phyloP scores from a whole-genome alignment of 2,113 vertebrate species.

The Anhinga anhinga region DNA sequence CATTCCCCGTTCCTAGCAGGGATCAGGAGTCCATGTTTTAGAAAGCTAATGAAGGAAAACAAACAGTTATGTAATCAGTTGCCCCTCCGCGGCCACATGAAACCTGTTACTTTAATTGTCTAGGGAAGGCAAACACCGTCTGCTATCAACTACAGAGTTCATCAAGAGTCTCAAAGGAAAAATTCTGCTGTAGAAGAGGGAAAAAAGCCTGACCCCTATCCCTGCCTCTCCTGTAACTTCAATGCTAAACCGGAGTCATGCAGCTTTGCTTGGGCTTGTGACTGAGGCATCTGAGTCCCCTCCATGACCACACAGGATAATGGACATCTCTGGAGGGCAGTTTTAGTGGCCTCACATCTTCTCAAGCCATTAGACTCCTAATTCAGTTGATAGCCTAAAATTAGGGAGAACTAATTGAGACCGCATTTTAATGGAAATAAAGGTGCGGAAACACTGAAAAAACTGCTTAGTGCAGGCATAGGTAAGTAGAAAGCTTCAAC shows the following conservation, averaged over 20 bases:
- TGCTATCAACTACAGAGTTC: background rate
- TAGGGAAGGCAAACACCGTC: background rate
- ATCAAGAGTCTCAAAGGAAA: background rate
- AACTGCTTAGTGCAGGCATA: background rate
- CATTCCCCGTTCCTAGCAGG: background rate
- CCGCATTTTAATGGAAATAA: background rate
- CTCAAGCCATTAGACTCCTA: background rate
- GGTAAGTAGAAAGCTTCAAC: background rate
- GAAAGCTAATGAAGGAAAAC: background rate
- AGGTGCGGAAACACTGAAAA: background rate
- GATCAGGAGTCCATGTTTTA: background rate
- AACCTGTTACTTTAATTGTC: background rate
- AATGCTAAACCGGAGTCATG: background rate
- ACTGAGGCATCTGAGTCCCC: background rate
- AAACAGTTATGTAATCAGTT: background rate
- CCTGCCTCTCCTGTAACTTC: background rate
- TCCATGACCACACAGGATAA: background rate
- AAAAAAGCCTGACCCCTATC: accelerated
- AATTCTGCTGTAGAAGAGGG: background rate
- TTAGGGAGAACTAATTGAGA: background rate
- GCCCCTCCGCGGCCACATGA: background rate
- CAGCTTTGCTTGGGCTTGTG: background rate
- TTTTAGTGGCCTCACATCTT: background rate
- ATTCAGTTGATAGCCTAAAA: background rate
- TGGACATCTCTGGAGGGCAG: background rate